phyloP scores from a whole-genome alignment of 2,797 vertebrate genomes.

The Euthynnus affinis region DNA sequence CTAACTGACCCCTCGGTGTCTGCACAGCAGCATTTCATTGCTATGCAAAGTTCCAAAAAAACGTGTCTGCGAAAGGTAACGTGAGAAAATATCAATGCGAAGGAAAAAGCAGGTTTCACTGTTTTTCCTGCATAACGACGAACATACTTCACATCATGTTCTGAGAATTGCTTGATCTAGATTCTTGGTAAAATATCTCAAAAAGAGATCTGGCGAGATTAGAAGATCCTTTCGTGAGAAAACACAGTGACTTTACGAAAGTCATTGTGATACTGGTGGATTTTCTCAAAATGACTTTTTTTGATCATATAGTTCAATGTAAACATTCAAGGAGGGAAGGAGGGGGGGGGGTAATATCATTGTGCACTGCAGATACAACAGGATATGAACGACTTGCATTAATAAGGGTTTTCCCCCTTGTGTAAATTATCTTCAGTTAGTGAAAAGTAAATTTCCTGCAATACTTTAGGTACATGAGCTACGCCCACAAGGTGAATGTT shows the following conservation, averaged over 20 bases:
- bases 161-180: neutral
- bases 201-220: no score
- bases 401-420: slow-evolving; percentile 17
- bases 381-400: neutral
- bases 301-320: neutral
- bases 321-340: slow-evolving; percentile 13
- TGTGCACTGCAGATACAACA: neutral
- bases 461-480: slow-evolving; percentile 22
- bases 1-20: slow-evolving; percentile 18
- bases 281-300: no score
- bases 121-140: neutral
- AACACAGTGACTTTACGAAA: no score
- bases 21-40: slow-evolving; percentile 11
- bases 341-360: slow-evolving; percentile 14
- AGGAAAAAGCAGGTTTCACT: neutral
- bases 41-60: slow-evolving; percentile 42
- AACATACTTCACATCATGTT: neutral
- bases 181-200: no score
- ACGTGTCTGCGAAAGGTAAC: slow-evolving; percentile 22
- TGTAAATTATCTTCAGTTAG: slow-evolving; percentile 15
- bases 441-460: slow-evolving; percentile 40
- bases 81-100: slow-evolving; percentile 5
- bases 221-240: no score
- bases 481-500: slow-evolving; percentile 24
- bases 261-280: no score